Evolutionary conservation across 2,797 vertebrate species (phyloP).

Genomic region (Ambastaia sidthimunki): DNA sequence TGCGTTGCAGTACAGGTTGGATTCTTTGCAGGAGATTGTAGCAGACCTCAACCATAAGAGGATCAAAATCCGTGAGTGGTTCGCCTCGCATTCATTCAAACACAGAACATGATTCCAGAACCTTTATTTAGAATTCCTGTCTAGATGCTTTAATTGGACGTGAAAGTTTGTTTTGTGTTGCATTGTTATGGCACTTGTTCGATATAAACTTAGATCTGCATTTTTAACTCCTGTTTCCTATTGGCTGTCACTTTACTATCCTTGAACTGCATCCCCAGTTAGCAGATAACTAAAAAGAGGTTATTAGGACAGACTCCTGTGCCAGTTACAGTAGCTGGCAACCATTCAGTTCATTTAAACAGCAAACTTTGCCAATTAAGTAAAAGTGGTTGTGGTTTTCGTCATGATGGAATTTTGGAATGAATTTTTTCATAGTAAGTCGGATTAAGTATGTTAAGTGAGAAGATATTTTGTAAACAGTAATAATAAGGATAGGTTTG

Average conservation of each 20-base stretch:
- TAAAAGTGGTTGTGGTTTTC: not conserved
- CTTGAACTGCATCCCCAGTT: constrained; percentile 11
- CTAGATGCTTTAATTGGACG: constrained; percentile 32
- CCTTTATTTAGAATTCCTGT: constrained; percentile 16
- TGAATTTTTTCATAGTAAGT: not conserved
- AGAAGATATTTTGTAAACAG: too few species aligned
- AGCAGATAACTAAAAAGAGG: constrained; percentile 14
- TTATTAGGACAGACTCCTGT: constrained; percentile 30
- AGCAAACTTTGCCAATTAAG: not conserved
- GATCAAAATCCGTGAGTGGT: constrained; percentile 81
- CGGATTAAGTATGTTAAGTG: too few species aligned
- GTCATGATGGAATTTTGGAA: not conserved
- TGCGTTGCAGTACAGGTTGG: constrained; percentile 75
- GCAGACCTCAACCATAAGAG: constrained; percentile 78
- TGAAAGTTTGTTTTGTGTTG: constrained; percentile 4
- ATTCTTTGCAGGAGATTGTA: constrained; percentile 69
- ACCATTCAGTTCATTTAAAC: not conserved
- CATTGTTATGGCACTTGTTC: constrained; percentile 29
- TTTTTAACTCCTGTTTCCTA: not conserved
- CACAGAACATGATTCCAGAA: constrained; percentile 19
- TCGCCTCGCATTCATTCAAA: not conserved
- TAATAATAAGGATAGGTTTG: too few species aligned
- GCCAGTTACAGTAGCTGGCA: not conserved
- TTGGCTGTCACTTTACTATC: not conserved
- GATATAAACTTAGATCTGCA: not conserved